phyloP scores from a whole-genome alignment of 2,113 vertebrate genomes.

The Chitala chitala region DNA sequence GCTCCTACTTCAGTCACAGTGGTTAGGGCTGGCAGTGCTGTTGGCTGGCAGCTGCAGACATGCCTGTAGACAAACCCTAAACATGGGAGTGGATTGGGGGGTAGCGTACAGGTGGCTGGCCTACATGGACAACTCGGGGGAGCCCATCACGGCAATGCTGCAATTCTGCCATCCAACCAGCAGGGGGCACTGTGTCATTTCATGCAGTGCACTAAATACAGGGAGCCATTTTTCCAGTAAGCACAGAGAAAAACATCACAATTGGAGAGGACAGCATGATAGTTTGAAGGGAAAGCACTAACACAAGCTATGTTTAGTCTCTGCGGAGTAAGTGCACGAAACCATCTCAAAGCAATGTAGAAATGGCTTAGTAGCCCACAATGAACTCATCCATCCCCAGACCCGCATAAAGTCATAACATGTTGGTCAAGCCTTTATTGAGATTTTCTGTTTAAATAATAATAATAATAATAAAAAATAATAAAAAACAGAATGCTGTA shows the following conservation, averaged over 20 bases:
- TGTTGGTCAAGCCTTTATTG: not conserved
- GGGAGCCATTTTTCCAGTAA: conserved; percentile 53
- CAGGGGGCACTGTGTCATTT: conserved; percentile 52
- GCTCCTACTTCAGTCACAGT: conserved; percentile 63
- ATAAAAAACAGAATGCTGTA: not conserved
- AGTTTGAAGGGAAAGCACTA: conserved; percentile 35
- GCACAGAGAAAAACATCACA: conserved; percentile 7
- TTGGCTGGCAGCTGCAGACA: conserved; percentile 20
- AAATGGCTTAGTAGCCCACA: not conserved
- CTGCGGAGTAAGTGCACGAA: conserved; percentile 12
- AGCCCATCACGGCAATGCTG: not conserved
- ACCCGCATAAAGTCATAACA: not conserved
- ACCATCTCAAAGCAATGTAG: not conserved
- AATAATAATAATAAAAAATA: not conserved
- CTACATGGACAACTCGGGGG: not conserved
- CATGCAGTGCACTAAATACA: conserved; percentile 10
- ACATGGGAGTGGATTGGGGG: not conserved
- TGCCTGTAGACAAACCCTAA: conserved; percentile 9
- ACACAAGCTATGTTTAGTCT: conserved; percentile 49
- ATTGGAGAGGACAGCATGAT: conserved; percentile 28
- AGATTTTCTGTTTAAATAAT: no score
- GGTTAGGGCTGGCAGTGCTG: conserved; percentile 58
- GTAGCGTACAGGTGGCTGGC: not conserved
- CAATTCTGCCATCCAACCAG: conserved; percentile 37
- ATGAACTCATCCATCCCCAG: not conserved